These are phyloP conservation scores for Ramphastos sulfuratus DNA, from an alignment of 2,113 vertebrate species.

Conservation along the genomic window DNA sequence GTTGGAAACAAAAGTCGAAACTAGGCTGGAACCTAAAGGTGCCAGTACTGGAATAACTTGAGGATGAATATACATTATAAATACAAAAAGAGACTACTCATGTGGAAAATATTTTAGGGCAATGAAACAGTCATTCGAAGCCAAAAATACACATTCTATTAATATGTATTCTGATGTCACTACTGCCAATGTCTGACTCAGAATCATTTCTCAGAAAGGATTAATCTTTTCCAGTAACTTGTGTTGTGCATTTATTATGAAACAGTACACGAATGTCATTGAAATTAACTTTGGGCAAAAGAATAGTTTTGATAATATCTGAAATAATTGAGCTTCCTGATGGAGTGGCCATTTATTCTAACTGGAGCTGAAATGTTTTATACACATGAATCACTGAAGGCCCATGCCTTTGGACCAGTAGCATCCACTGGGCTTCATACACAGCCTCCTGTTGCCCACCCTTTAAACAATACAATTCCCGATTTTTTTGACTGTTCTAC, in stretches of 20 bases:
- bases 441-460: not conserved
- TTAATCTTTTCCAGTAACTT: constrained; percentile 58
- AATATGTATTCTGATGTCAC: constrained; percentile 59
- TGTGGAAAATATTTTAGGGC: constrained; percentile 47
- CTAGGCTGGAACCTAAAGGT: not conserved
- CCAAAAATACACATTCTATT: constrained; percentile 65
- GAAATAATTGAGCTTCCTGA: not conserved
- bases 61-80: constrained; percentile 45
- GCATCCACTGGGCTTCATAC: not conserved
- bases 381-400: not conserved
- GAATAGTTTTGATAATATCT: not conserved
- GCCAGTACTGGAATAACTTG: constrained; percentile 21
- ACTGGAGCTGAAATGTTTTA: not conserved
- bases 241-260: constrained; percentile 37
- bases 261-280: constrained; percentile 39
- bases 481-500: not conserved
- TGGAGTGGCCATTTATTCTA: not conserved
- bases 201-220: constrained; percentile 63
- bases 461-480: not conserved
- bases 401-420: not conserved
- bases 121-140: constrained; percentile 56
- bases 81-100: constrained; percentile 23
- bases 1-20: constrained; percentile 42
- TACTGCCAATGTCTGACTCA: constrained; percentile 53
- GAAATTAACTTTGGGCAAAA: not conserved